These are phyloP conservation scores for Apoderus coryli DNA, from an alignment of 2,888 invertebrate genomes.

Conservation along the genomic window DNA sequence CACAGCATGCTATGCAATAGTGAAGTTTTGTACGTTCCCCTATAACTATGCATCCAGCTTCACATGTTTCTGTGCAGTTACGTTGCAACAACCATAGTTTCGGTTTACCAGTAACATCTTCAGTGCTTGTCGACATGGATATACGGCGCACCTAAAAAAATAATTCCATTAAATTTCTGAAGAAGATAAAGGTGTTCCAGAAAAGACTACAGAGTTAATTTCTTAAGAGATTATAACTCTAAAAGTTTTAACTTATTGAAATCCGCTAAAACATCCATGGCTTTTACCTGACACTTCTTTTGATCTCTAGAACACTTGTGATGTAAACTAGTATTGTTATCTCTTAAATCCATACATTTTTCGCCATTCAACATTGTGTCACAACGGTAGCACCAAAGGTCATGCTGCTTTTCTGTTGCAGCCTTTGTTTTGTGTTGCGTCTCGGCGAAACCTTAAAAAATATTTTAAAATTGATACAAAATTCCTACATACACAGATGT, in stretches of 20 bases:
- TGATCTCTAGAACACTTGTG: conserved; percentile 65
- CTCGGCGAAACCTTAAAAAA: conserved; percentile 17
- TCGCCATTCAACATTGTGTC: conserved; percentile 63
- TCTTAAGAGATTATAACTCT: too few species aligned
- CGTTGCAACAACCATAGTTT: conserved; percentile 75
- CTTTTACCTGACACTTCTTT: conserved; percentile 60
- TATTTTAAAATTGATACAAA: too few species aligned
- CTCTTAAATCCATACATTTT: conserved; percentile 50
- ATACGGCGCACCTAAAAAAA: conserved; percentile 63
- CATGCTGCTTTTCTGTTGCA: conserved; percentile 61
- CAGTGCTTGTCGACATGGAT: conserved; percentile 70
- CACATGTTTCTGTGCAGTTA: conserved; percentile 70
- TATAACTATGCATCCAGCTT: conserved; percentile 77
- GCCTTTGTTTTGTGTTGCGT: conserved; percentile 58
- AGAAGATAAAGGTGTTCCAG: conserved; percentile 9
- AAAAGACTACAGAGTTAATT: too few species aligned
- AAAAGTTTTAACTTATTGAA: too few species aligned
- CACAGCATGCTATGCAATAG: conserved; percentile 78
- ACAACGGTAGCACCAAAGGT: conserved; percentile 71
- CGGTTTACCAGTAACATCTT: conserved; percentile 59
- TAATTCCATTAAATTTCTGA: too few species aligned
- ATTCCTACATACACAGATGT: too few species aligned
- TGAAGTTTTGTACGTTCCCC: conserved; percentile 79
- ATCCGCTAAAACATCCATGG: too few species aligned
- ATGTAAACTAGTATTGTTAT: conserved; percentile 44